Base-by-base conservation (phyloP, 2,113 vertebrate species). In the Myxocyprinus asiaticus region DNA sequence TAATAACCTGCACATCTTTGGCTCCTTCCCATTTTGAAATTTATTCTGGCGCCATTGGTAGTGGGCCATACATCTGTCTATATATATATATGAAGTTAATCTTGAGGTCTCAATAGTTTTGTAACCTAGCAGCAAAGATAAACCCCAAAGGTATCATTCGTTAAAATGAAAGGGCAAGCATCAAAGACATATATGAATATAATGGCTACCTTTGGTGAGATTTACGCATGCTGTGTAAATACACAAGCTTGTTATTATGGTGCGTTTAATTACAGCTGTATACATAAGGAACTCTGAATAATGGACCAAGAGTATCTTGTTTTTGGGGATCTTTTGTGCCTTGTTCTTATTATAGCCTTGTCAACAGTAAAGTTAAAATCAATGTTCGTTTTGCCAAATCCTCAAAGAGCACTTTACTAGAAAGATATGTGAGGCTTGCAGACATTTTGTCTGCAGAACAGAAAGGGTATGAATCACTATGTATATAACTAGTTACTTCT, bases 181-280 rank as follows among this genome's bases (percentile, higher is more conserved):
- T 85, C 80, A 85, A 75, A 68, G 76, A 51, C 76, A 63, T 42
- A 67, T 85, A 82, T 86, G 56, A n/a, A 76, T 82, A 45, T 66
- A 71, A 76, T 53, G 12, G 45, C 22, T 48, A 69, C 67, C 51
- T 76, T 76, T 75, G 48, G 66, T 33, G 59, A 53, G 56, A 55
- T 42, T 79, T 81, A 71, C 17, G 64, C 50, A 67, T 67, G 82
- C 85, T 87, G 79, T 33, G 55, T 88, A 91, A 90, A 89, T 88
- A 89, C 78, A 75, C 17, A 9, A 15, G 78, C 72, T 56, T 79
- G 76, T 86, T 85, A 87, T 73, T 85, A 89, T 82, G 87, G 87
- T 87, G 88, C 78, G 78, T 72, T 88, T 91, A 86, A 80, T 86
- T 88, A 69, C 77, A 68, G 61, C 22, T 44, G 22, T 33, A 33